Percentiles rank a stretch among this genome's conserved stretches.
These are phyloP conservation scores for Perca flavescens DNA, from an alignment of 2,113 vertebrate species.

Conservation along the genomic window DNA sequence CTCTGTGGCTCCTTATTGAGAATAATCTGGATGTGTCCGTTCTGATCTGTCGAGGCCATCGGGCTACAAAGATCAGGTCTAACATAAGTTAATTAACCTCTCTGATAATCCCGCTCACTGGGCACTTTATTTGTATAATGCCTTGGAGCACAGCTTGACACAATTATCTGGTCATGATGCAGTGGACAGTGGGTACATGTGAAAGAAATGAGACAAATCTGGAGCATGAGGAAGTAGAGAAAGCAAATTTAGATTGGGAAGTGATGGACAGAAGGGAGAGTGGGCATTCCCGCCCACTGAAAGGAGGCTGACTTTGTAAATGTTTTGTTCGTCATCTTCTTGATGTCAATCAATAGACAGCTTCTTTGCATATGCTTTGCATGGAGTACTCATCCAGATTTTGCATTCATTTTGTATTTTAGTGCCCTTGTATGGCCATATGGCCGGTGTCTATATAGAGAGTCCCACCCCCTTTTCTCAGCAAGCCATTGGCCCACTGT, in stretches of 20 bases:
- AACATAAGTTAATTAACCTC: conserved; percentile 66
- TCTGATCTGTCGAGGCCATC: conserved; percentile 49
- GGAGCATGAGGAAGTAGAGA: neutral
- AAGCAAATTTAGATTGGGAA: neutral
- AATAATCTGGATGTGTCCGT: conserved; percentile 58
- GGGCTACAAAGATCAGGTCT: conserved; percentile 63
- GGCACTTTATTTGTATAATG: conserved; percentile 51
- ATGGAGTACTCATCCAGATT: neutral
- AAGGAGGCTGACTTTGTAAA: neutral
- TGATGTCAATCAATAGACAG: conserved; percentile 16
- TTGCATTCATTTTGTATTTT: conserved; percentile 34
- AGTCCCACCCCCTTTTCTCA: neutral
- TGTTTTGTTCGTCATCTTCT: neutral
- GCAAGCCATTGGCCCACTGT: neutral
- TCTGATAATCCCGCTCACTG: conserved; percentile 53
- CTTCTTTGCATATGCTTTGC: conserved; percentile 48
- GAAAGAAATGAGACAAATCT: neutral
- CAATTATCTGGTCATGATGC: neutral
- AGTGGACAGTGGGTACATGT: neutral
- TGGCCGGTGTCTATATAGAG: neutral
- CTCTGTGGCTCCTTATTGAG: conserved; percentile 44
- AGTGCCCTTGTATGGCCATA: neutral
- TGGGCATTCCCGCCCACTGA: no score
- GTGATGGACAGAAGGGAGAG: neutral
- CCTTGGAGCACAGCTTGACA: neutral